A percentile compares a stretch with the other conserved stretches of the same genome.
Evolutionary conservation across 1,140 invertebrate species (phyloP).

Genomic region (Drosophila lowei): DNA sequence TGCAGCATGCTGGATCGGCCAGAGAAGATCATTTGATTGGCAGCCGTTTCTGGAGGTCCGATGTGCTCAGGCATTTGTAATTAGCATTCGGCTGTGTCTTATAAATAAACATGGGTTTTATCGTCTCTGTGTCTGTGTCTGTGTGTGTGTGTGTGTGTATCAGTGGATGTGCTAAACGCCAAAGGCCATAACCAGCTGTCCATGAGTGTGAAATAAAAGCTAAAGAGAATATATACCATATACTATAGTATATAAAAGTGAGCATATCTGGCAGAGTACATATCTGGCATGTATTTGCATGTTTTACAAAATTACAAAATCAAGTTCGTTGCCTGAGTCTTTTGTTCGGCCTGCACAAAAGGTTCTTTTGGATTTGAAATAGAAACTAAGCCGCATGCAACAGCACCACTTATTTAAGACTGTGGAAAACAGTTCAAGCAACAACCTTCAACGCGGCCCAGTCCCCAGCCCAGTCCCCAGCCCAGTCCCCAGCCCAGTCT

Average conservation of each 20-base stretch:
- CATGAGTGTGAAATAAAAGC: slow-evolving; percentile 73
- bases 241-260: slow-evolving; percentile 12
- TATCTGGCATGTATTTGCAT: slow-evolving; percentile 55
- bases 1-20: slow-evolving; percentile 56
- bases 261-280: slow-evolving; percentile 20
- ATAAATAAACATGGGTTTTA: slow-evolving; percentile 70
- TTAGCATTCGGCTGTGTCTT: slow-evolving; percentile 63
- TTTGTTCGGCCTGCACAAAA: slow-evolving; percentile 74
- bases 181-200: slow-evolving; percentile 69
- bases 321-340: slow-evolving; percentile 77
- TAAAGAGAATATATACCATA: slow-evolving; percentile 31
- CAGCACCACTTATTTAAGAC: slow-evolving; percentile 2
- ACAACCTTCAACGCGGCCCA: slow-evolving; percentile 52
- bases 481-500: too few relatives aligned
- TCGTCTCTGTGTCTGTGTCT: slow-evolving; percentile 15
- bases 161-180: slow-evolving; percentile 58
- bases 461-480: too few relatives aligned
- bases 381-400: slow-evolving; percentile 64
- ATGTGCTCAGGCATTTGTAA: slow-evolving; percentile 47
- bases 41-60: slow-evolving; percentile 54
- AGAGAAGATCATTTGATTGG: slow-evolving; percentile 57
- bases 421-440: slow-evolving; percentile 25
- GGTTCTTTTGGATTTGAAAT: slow-evolving; percentile 66
- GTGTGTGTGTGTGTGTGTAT: slow-evolving; percentile 10
- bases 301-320: slow-evolving; percentile 72